Evolutionary conservation across 1,140 invertebrate species (phyloP).

Genomic region (Caenorhabditis elegans): DNA sequence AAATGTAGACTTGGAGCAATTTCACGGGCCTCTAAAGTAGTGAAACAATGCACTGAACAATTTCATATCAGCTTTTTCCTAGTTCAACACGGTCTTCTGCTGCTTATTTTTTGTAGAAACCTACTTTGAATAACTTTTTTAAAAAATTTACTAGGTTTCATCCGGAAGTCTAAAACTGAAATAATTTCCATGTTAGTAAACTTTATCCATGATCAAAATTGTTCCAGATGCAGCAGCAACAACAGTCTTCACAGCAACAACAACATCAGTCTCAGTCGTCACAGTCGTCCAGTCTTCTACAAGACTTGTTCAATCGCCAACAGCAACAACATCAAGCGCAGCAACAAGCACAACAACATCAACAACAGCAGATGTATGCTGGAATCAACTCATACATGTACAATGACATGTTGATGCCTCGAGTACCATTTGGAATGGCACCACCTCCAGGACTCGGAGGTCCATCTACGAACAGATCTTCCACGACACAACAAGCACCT

Average conservation of each 20-base stretch:
- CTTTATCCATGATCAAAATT: not conserved
- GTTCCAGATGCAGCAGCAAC: not conserved
- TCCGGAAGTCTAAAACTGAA: too few relatives aligned
- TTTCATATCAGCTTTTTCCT: too few relatives aligned
- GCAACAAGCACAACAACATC: not conserved
- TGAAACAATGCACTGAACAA: too few relatives aligned
- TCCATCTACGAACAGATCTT: not conserved
- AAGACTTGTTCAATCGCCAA: slow-evolving; percentile 1
- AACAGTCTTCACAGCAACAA: not conserved
- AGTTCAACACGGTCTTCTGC: too few relatives aligned
- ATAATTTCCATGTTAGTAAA: too few relatives aligned
- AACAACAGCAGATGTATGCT: not conserved
- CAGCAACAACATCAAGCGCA: not conserved
- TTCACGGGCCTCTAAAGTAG: too few relatives aligned
- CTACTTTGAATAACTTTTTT: too few relatives aligned
- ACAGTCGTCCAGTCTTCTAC: not conserved
- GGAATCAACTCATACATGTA: slow-evolving; percentile 2
- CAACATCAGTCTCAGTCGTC: not conserved
- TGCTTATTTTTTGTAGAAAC: too few relatives aligned
- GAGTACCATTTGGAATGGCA: not conserved
- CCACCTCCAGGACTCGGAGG: slow-evolving; percentile 15
- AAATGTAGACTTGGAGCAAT: too few relatives aligned
- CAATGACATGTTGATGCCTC: not conserved
- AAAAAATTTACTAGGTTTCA: too few relatives aligned
- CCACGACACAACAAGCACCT: not conserved